Evolutionary conservation across 2,797 vertebrate genomes (phyloP), one percentile per base, ranked within the genome.

Genomic region (Cynopterus sphinx): DNA sequence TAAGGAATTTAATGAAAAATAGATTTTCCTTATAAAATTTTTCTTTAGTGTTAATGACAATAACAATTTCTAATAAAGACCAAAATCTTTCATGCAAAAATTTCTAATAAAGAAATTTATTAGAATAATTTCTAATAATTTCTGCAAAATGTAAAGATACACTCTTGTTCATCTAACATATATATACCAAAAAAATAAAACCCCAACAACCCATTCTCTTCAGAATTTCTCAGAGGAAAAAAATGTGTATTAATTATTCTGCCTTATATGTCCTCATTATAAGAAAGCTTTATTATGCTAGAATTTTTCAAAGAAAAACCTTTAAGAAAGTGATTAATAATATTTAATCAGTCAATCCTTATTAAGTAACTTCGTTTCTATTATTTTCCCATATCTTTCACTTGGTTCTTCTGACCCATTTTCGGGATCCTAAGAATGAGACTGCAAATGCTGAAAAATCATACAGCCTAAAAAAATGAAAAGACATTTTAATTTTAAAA

Each of bases 211-310:
- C 33, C 4, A 49, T 12, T 49, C 41, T 31, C 24, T 90, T 92
- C 39, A 82, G 65, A 96, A 90, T 87, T 93, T 95, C 75, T 90
- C 87, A 82, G 28, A 81, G 16, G 70, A 87, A 97, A 82, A 87
- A 91, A 74, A 71, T 89, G n/a, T 43, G 6, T 77, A 91, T 53
- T 61, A 90, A 79, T 13, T 77, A 94, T 41, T 90, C 57, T 88
- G 77, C 39, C 91, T 91, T 79, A 67, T 39, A 82, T 87, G 36
- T 59, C 26, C 12, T 78, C 41, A 90, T 87, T 84, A 89, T 7
- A 78, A 83, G 51, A 91, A 95, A 82, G 11, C 26, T 96, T 94
- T 93, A 57, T 57, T 78, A 68, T 31, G 93, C 53, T 68, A 89
- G 31, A 61, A 81, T 55, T 77, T 94, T 96, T 87, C 57, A 65